Conservation (phyloP, 2,888 invertebrate genomes). For the Caenorhabditis sp. region DNA sequence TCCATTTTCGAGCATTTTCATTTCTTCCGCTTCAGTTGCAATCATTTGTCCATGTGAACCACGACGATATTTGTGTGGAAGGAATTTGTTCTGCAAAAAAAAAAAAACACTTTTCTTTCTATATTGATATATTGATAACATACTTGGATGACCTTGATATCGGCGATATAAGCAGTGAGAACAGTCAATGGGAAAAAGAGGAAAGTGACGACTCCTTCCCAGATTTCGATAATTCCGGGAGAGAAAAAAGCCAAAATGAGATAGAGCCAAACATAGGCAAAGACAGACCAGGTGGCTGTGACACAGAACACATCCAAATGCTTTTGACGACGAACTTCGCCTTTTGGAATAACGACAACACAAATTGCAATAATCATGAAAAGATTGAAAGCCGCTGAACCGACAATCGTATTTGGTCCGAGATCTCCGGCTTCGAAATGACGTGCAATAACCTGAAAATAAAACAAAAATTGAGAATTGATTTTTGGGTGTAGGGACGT, state of each 20-base stretch:
- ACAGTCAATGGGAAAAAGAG: conserved; percentile 96
- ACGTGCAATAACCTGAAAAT: conserved; percentile 77
- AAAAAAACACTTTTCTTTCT: not conserved
- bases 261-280: conserved; percentile 98
- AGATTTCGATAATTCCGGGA: conserved; percentile 76
- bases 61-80: conserved; percentile 70
- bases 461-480: not conserved
- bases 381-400: conserved; percentile 96
- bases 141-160: conserved; percentile 76
- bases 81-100: conserved; percentile 67
- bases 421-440: conserved; percentile 94
- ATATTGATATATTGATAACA: not conserved
- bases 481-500: not conserved
- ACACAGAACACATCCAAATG: conserved; percentile 88
- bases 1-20: conserved; percentile 70
- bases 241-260: conserved; percentile 88
- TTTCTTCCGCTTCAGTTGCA: conserved; percentile 69
- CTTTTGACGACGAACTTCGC: conserved; percentile 69
- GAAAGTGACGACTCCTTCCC: conserved; percentile 95
- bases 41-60: conserved; percentile 68
- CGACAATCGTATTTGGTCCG: conserved; percentile 97
- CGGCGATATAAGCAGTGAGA: conserved; percentile 93
- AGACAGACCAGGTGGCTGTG: conserved; percentile 90
- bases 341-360: conserved; percentile 75
- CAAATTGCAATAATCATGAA: conserved; percentile 97